Evolutionary conservation across 2,797 vertebrate species (phyloP), one percentile per base, ranked within the genome.

Genomic region (Crocidura indochinensis): DNA sequence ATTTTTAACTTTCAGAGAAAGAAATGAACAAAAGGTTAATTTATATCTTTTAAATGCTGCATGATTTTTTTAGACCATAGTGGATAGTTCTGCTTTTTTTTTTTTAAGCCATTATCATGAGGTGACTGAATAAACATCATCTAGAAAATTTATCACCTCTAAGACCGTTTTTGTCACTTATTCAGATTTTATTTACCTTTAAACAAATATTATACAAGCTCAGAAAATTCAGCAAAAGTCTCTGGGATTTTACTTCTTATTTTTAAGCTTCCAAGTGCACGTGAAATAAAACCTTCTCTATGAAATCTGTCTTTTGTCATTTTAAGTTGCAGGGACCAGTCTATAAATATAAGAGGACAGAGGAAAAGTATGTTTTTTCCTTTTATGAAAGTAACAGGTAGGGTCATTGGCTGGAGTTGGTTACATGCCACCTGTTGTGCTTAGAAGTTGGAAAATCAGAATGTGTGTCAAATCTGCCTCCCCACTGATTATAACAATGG

Each of bases 181-280:
- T 81, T 56, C 5, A 27, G 10, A 62, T 29, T 78, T 47, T 74
- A 72, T 51, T 31, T 22, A 7, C 31, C 67, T 71, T 85, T 82
- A 73, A 65, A 64, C 69, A 91, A 64, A 44, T 86, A 24, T 47
- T 56, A 74, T 56, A 78, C 17, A 87, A 46, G 2, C 12, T 82
- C 29, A 68, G 26, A 31, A 84, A 72, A 31, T 20, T 80, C 5
- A 38, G 38, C 38, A 38, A 38, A 19, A 51, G 76, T 60, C 73
- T 84, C 65, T 20, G 14, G 26, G 15, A 46, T 85, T 91, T 56
- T 20, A 31, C 8, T 91, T 94, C 14, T 85, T 60, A 60, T 60
- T 60, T 38, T 60, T 60, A 60, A 60, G 56, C 56, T 15, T 6
- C 31, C 27, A 10, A 38, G 49, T 47, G 3, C 17, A 31, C 74